phyloP scores from a whole-genome alignment of 2,113 vertebrate genomes.

The Tragulus kanchil region DNA sequence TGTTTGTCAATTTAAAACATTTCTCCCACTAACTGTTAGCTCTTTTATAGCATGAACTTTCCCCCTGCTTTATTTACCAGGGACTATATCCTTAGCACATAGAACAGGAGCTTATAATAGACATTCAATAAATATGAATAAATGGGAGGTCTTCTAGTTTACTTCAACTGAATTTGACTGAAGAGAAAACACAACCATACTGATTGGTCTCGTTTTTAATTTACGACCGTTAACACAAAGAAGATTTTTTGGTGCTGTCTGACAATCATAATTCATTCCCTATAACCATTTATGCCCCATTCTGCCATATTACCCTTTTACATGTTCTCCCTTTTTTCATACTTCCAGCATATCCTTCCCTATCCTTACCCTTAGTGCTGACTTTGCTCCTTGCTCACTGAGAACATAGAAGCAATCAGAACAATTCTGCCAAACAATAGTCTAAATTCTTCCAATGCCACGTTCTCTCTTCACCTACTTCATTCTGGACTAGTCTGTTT shows the following conservation, averaged over 20 bases:
- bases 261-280: neutral
- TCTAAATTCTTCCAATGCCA: neutral
- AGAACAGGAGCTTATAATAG: neutral
- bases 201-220: neutral
- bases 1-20: neutral
- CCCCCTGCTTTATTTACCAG: neutral
- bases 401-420: constrained; percentile 28
- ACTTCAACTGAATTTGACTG: neutral
- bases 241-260: neutral
- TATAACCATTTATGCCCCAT: neutral
- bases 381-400: neutral
- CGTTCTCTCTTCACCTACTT: neutral
- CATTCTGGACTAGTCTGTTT: neutral
- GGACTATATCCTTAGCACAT: neutral
- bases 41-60: neutral
- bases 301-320: neutral
- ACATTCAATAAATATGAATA: constrained; percentile 39
- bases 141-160: neutral
- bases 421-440: neutral
- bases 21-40: neutral
- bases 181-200: neutral
- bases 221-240: neutral
- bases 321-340: neutral
- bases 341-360: neutral
- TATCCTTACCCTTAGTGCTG: neutral